Percentiles rank a stretch among this genome's conserved stretches.
Evolutionary conservation across 1,140 invertebrate species (phyloP).

Genomic region (Pogonus chalceus): DNA sequence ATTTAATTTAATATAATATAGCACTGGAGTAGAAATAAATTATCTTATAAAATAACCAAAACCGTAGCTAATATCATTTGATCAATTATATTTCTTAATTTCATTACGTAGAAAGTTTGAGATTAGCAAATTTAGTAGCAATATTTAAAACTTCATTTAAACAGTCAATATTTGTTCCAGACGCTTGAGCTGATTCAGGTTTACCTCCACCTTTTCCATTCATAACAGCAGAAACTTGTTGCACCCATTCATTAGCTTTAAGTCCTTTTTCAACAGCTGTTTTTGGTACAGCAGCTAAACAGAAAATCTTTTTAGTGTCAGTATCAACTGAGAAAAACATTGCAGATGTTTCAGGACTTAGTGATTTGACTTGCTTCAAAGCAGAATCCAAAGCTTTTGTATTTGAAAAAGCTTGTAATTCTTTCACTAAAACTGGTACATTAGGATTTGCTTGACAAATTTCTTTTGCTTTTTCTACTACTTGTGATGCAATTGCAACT

Average conservation of each 20-base stretch:
- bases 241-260: conserved; percentile 94
- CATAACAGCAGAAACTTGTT: conserved; percentile 63
- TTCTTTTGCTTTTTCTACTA: conserved; percentile 75
- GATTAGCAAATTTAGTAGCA: conserved; percentile 71
- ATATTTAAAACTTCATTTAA: conserved; percentile 65
- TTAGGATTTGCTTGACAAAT: conserved; percentile 60
- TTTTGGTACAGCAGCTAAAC: conserved; percentile 79
- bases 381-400: conserved; percentile 92
- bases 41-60: no score
- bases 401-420: conserved; percentile 81
- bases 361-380: conserved; percentile 80
- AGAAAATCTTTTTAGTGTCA: conserved; percentile 82
- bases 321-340: conserved; percentile 88
- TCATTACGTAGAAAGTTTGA: no score
- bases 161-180: conserved; percentile 66
- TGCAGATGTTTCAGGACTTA: conserved; percentile 74
- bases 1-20: no score
- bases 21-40: no score
- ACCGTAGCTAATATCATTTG: no score
- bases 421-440: conserved; percentile 63
- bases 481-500: conserved; percentile 62
- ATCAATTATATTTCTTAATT: no score
- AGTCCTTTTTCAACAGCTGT: conserved; percentile 71
- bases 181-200: conserved; percentile 89
- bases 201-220: conserved; percentile 94